Percentiles rank a stretch among this genome's conserved stretches.
phyloP scores from a whole-genome alignment of 1,140 invertebrate species.

The Dysdera silvatica region DNA sequence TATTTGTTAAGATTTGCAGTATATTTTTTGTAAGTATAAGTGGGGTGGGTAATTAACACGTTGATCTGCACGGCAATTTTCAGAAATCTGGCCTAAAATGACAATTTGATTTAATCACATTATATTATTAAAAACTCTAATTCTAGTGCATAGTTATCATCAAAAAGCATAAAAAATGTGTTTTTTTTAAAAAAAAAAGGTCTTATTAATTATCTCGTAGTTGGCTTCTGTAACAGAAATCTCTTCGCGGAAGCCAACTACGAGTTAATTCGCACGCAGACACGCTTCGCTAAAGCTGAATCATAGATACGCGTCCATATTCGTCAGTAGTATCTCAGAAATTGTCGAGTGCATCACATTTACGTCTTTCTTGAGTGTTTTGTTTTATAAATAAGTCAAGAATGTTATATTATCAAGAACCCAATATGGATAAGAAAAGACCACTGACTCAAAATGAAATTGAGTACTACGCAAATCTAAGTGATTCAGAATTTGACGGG shows the following conservation, averaged over 20 bases:
- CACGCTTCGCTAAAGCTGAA: conserved; percentile 1
- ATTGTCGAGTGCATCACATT: conserved; percentile 1
- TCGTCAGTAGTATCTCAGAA: conserved; percentile 3
- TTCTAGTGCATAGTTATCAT: no score
- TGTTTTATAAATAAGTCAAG: no score
- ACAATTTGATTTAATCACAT: no score
- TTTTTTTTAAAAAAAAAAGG: no score
- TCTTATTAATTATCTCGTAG: not conserved
- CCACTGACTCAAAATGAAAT: conserved; percentile 1
- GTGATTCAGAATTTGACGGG: not conserved
- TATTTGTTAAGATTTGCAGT: no score
- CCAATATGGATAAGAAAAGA: conserved; percentile 3
- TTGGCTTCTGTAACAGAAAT: not conserved
- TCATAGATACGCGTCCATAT: conserved; percentile 1
- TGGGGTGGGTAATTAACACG: no score
- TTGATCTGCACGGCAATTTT: no score
- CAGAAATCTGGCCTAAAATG: no score
- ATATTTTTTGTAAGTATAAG: no score
- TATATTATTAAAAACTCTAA: no score
- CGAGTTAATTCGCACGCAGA: not conserved
- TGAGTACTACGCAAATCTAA: conserved; percentile 1
- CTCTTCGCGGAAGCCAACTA: conserved; percentile 1
- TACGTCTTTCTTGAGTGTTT: not conserved
- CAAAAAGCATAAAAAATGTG: no score
- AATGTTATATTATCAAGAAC: conserved; percentile 1